Base-by-base conservation (phyloP, 1,140 invertebrate species). In the Drosophila eugracilis region DNA sequence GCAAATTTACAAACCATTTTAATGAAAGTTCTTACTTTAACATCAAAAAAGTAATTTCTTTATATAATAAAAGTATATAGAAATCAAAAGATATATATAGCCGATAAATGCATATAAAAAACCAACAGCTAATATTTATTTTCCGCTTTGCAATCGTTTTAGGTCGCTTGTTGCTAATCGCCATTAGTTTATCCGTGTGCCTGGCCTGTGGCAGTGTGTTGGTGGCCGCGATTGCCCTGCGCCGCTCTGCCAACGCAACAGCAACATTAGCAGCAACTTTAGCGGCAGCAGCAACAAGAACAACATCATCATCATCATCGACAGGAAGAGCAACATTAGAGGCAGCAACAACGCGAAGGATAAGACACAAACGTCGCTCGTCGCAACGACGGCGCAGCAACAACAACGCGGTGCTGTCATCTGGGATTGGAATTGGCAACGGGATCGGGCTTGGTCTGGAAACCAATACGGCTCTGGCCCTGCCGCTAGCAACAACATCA, bases 381-480 rank as follows among this genome's bases (percentile, higher is more conserved):
- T 74, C 69, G 78, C 79, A 83, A 49, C 60, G 79, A 78, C 80
- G 75, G 55, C 75, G 79, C 62, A 70, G 70, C 59, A 57, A 39
- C 37, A 75, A 66, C 67, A 75, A 70, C 74, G 72, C 58, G 19
- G 59, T 57, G 70, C 70, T 62, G 53, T 34, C 66, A 54, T 55
- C 57, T 75, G 57, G 75, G 62, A 76, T 48, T 58, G 60, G 66
- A 10, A 67, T 26, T 66, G 76, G 71, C 36, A 72, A 41, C 39
- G 60, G 53, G 14, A 57, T 24, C 55, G 55, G 65, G 34, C 50
- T 15, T 67, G 49, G 32, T 37, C 36, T 49, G 57, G 75, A 59
- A 52, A 62, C 52, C 63, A 78, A 57, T 39, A 75, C 78, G 72
- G 90, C 90, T 91, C 90, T 91, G 84, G 90, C 90, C 79, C 84